Percentiles rank a stretch among this genome's conserved stretches.
These are phyloP conservation scores for Odobenus rosmarus DNA, from an alignment of 2,113 vertebrate species.

Conservation along the genomic window DNA sequence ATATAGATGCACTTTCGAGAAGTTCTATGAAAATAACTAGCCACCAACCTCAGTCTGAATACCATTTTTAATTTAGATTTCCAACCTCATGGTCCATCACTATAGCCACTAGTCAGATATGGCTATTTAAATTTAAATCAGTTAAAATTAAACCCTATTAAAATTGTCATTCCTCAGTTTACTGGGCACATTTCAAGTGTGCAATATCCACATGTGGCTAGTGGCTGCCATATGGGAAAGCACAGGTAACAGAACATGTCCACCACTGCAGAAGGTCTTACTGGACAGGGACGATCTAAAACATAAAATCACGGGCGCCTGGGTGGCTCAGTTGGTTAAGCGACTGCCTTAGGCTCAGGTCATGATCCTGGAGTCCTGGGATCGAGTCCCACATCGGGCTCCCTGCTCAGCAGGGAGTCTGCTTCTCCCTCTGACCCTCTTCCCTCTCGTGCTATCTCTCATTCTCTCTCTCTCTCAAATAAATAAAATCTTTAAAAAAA, in stretches of 20 bases:
- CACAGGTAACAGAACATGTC: background rate
- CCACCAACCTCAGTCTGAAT: background rate
- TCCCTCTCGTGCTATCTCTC: no score
- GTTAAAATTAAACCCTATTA: background rate
- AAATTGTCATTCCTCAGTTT: background rate
- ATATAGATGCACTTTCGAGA: background rate
- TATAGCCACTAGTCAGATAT: background rate
- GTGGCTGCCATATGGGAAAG: background rate
- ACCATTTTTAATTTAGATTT: background rate
- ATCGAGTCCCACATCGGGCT: no score
- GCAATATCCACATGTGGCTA: background rate
- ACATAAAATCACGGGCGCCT: background rate
- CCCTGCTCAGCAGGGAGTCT: no score
- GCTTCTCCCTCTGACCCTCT: no score
- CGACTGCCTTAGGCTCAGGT: no score
- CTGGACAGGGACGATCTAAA: background rate
- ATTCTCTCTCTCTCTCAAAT: no score
- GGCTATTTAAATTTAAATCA: background rate
- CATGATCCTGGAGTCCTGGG: no score
- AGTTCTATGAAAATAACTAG: background rate
- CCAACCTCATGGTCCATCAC: background rate
- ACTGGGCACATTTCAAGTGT: background rate
- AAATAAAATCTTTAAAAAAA: no score
- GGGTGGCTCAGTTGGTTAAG: no score
- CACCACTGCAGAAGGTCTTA: background rate